phyloP scores from a whole-genome alignment of 2,113 vertebrate species.

The Plecturocebus donacophilus region DNA sequence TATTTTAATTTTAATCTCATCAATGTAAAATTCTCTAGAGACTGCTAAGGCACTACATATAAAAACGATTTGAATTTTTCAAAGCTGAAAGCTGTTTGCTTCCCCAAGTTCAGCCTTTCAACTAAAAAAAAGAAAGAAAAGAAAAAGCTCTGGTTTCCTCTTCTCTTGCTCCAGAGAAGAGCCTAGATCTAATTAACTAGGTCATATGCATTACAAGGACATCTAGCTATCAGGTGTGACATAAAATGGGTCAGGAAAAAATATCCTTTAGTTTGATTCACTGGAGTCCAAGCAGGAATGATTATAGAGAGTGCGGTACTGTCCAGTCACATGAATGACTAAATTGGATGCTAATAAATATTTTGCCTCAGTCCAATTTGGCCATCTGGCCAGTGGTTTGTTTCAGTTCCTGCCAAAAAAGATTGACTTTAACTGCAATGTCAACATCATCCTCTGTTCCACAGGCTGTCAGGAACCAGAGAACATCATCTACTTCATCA shows the following conservation, averaged over 20 bases:
- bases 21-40: conserved; percentile 10
- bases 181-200: not conserved
- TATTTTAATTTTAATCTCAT: conserved; percentile 58
- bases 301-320: not conserved
- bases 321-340: not conserved
- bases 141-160: not conserved
- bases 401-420: not conserved
- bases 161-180: not conserved
- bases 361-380: not conserved
- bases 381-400: not conserved
- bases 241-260: not conserved
- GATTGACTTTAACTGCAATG: not conserved
- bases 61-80: conserved; percentile 6
- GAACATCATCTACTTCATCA: not conserved
- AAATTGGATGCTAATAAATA: not conserved
- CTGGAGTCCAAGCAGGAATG: not conserved
- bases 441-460: not conserved
- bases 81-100: not conserved
- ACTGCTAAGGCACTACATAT: not conserved
- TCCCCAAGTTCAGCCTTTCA: not conserved
- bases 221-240: not conserved
- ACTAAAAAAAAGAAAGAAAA: not conserved
- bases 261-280: not conserved
- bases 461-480: not conserved
- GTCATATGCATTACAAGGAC: not conserved